These are phyloP conservation scores for Toxotes chatareus DNA, from an alignment of 2,113 vertebrate species.

Conservation along the genomic window DNA sequence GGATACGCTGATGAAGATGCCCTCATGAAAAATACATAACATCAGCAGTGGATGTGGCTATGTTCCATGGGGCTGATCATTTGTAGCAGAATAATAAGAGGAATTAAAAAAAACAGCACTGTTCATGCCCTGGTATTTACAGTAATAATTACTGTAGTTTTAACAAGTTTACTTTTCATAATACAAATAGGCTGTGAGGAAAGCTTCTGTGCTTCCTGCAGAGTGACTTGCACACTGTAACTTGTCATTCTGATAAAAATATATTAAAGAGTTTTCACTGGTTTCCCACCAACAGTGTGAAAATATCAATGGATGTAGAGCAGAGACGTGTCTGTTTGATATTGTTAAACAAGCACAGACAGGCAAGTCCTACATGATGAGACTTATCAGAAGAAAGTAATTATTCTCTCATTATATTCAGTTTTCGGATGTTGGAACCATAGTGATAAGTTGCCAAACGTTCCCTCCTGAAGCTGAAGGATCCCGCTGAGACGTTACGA, in stretches of 20 bases:
- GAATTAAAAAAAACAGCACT: slow-evolving; percentile 7
- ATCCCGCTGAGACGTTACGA: slow-evolving; percentile 54
- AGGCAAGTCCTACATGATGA: slow-evolving; percentile 10
- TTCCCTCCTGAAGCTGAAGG: slow-evolving; percentile 22
- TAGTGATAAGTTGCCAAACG: slow-evolving; percentile 38
- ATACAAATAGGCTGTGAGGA: slow-evolving; percentile 21
- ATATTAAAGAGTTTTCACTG: slow-evolving; percentile 31
- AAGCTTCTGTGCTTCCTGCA: slow-evolving; percentile 3
- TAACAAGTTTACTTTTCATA: background rate
- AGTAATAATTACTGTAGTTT: slow-evolving; percentile 33
- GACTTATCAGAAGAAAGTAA: slow-evolving; percentile 46
- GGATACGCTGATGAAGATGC: background rate
- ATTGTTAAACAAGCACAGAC: slow-evolving; percentile 43
- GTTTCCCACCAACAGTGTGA: slow-evolving; percentile 26
- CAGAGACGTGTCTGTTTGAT: slow-evolving; percentile 16
- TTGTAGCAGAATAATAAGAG: background rate
- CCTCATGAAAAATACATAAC: background rate
- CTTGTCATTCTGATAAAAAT: slow-evolving; percentile 53
- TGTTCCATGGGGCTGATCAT: background rate
- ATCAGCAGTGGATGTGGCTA: background rate
- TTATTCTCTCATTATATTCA: slow-evolving; percentile 55
- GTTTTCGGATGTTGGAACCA: slow-evolving; percentile 27
- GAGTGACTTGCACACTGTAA: slow-evolving; percentile 30
- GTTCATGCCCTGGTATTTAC: slow-evolving; percentile 20
- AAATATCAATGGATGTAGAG: slow-evolving; percentile 26